Base-by-base conservation (phyloP, 2,797 vertebrate species). In the Parauchenoglanis ngamensis region DNA sequence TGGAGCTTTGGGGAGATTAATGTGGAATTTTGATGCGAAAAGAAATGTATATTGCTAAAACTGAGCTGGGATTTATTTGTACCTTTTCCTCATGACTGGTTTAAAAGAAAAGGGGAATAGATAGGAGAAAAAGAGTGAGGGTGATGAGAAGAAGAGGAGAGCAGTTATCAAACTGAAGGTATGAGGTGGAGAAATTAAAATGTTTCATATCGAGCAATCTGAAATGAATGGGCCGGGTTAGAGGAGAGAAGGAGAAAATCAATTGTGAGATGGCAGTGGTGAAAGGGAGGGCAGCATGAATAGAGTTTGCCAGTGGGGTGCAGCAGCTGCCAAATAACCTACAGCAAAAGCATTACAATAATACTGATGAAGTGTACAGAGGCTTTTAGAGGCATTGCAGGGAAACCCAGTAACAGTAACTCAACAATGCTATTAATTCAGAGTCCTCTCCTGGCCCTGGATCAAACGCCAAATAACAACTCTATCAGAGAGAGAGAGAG, bases 281-380 rank as follows among this genome's bases (percentile, higher is more conserved):
- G 97, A 97, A 97, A 96, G 96, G 95, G 95, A 96, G 95, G 94
- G 94, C 96, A 96, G 96, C 92, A 95, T 97, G 96, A 98, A 98
- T 97, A 97, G 97, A 97, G 96, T 95, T 96, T 97, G 97, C 95
- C 97, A 97, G 97, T 98, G 97, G 97, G 97, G 97, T 96, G 97
- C 96, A 97, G 96, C 97, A 98, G 97, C 97, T 98, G 97, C 97
- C 96, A 96, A 97, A 97, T 96, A 97, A 97, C 96, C 97, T 96
- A 96, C 95, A 97, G 97, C 97, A 96, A 96, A 96, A 97, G 96
- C 97, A 97, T 97, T 96, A 98, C 97, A 98, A 97, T 98, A 97
- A 98, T 96, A 96, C 96, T 97, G 97, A 97, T 97, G 96, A 97
- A 97, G 97, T 96, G 96, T 96, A 96, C 93, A 95, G 93, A 94